A percentile compares a stretch with the other conserved stretches of the same genome.
phyloP scores from a whole-genome alignment of 2,888 invertebrate genomes.

The Rosalia funebris region DNA sequence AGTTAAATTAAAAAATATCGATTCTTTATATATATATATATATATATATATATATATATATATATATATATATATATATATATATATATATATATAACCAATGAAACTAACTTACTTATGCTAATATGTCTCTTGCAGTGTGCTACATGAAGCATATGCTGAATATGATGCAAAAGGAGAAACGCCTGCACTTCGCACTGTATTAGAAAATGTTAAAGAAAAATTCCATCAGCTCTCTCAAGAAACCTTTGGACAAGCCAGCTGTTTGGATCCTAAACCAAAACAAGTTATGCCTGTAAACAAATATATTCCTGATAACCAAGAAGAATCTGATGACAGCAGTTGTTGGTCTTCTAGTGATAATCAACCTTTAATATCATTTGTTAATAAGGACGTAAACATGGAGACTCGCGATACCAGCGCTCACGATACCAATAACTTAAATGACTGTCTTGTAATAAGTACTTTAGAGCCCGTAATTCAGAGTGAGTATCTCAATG shows the following conservation, averaged over 20 bases:
- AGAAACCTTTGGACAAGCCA: not conserved
- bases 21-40: not conserved
- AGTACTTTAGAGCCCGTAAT: not conserved
- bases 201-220: not conserved
- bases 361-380: not conserved
- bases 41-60: too few species aligned
- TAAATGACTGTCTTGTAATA: not conserved
- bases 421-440: not conserved
- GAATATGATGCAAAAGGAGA: slow-evolving; percentile 17
- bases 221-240: slow-evolving; percentile 4
- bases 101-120: not conserved
- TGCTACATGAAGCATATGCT: slow-evolving; percentile 17
- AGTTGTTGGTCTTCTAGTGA: not conserved
- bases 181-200: slow-evolving; percentile 10
- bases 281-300: not conserved
- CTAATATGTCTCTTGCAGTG: slow-evolving; percentile 1
- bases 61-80: too few species aligned
- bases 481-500: not conserved
- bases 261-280: not conserved
- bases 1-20: slow-evolving; percentile 1
- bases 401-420: not conserved
- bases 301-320: not conserved
- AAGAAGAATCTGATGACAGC: not conserved
- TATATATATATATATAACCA: not conserved
- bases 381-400: not conserved